Conservation (phyloP, 30 jellyfish, hydroid and myxozoan species). For the Aurelia sp. region DNA sequence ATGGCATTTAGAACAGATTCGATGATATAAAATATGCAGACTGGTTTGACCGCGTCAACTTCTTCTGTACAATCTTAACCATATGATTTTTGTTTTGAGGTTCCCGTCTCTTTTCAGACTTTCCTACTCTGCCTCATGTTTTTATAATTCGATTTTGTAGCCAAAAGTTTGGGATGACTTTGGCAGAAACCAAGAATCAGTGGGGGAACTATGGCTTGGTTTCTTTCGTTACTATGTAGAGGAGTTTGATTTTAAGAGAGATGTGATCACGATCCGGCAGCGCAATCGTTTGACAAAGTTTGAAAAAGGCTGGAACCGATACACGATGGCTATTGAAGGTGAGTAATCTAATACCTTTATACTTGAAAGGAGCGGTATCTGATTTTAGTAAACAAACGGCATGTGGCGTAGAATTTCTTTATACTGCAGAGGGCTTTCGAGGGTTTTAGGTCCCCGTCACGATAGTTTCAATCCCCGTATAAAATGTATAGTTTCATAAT, state of each 20-base stretch:
- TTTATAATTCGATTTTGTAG: slow-evolving; percentile 24
- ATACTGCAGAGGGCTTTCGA: too few species aligned
- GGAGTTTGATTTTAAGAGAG: slow-evolving; percentile 53
- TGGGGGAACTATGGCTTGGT: slow-evolving; percentile 76
- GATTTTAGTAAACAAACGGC: too few species aligned
- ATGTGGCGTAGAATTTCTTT: too few species aligned
- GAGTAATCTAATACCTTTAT: not conserved
- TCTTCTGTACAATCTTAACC: too few species aligned
- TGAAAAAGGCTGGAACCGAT: slow-evolving; percentile 83
- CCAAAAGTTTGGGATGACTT: slow-evolving; percentile 59
- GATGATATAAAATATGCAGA: too few species aligned
- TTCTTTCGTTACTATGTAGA: slow-evolving; percentile 84
- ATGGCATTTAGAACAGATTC: too few species aligned
- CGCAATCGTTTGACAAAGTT: slow-evolving; percentile 61
- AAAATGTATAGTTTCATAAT: too few species aligned
- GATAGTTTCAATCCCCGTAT: too few species aligned
- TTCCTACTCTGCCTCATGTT: not conserved
- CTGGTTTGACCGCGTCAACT: too few species aligned
- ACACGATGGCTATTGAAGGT: slow-evolving; percentile 90
- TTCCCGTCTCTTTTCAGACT: not conserved
- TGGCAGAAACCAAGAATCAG: slow-evolving; percentile 74
- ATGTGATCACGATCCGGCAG: slow-evolving; percentile 70
- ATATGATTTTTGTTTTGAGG: too few species aligned
- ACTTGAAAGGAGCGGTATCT: too few species aligned
- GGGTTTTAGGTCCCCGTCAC: too few species aligned